These are phyloP conservation scores for Parasteatoda lunata DNA, from an alignment of 2,888 invertebrate genomes.

Conservation along the genomic window DNA sequence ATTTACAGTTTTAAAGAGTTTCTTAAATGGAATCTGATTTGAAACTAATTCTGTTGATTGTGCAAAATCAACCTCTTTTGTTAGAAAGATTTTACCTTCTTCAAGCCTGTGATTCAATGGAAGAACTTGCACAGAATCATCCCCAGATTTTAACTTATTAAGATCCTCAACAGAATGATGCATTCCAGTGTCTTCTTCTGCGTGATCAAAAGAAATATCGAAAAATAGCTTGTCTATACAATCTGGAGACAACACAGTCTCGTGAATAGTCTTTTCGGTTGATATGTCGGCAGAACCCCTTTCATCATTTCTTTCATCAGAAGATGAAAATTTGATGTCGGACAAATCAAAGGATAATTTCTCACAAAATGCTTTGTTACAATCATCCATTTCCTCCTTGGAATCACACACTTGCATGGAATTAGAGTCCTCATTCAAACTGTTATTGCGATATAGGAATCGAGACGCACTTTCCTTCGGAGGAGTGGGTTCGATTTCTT, in stretches of 20 bases:
- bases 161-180: too few species aligned
- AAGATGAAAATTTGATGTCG: constrained; percentile 6
- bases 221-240: constrained; percentile 36
- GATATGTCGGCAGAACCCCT: neutral
- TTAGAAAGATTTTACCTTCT: too few species aligned
- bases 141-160: too few species aligned
- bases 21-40: too few species aligned
- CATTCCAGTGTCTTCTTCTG: constrained; percentile 7
- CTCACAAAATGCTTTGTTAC: neutral
- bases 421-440: constrained; percentile 20
- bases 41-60: too few species aligned
- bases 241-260: neutral
- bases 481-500: constrained; percentile 55
- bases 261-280: neutral
- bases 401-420: neutral
- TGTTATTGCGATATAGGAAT: constrained; percentile 32
- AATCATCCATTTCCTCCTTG: neutral
- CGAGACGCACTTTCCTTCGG: constrained; percentile 32
- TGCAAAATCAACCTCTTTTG: too few species aligned
- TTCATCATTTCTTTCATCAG: neutral
- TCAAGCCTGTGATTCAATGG: too few species aligned
- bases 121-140: too few species aligned
- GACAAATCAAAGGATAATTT: constrained; percentile 25
- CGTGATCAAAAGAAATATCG: constrained; percentile 51
- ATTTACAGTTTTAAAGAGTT: too few species aligned